Base-by-base conservation (phyloP, 2,888 invertebrate species). In the Cantharis flavilabris region DNA sequence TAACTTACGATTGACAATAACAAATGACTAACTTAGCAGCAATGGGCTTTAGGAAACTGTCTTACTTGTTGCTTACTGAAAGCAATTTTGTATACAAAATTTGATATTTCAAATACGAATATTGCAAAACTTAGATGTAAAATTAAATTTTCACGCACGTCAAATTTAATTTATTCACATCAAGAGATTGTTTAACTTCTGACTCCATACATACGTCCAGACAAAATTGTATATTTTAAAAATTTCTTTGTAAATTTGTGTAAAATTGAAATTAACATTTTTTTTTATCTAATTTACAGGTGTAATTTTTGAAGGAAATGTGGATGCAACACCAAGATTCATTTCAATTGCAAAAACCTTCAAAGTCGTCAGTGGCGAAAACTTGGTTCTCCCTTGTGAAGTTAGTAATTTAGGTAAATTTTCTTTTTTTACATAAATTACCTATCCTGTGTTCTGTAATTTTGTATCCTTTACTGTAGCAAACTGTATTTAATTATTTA, bases 351-450 rank as follows among this genome's bases (percentile, higher is more conserved):
- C 78, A 14, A 78, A 70, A 71, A 78, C 78, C 11, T 76, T 78
- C 49, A 78, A 78, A 70, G 78, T 78, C 26, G 70, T 78, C 64
- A 78, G 75, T 63, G 75, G 78, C n/a, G 78, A 78, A 65, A 78
- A 78, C 70, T 67, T 78, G 62, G 67, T 78, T 71, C 73, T 78
- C 13, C 78, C 78, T 20, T 78, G 78, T 62, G 78, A 78, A 78
- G 78, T 78, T 73, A 76, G 75, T 67, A 78, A 78, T 62, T 78
- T 78, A 76, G 78, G 78, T 78, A 69, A 78, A 33, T 70, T 62
- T 70, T 49, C n/a, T 70, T 20, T 70, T 16, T 49, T 62, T 30
- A 16, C 14, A 30, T 70, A 20, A 49, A 10, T 49, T n/a, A n/a
- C 70, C 18, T 70, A 1, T 70, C n/a, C 18, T 65, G 13, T 67